Base-by-base conservation (phyloP, 2,113 vertebrate species). In the Chionis minor region DNA sequence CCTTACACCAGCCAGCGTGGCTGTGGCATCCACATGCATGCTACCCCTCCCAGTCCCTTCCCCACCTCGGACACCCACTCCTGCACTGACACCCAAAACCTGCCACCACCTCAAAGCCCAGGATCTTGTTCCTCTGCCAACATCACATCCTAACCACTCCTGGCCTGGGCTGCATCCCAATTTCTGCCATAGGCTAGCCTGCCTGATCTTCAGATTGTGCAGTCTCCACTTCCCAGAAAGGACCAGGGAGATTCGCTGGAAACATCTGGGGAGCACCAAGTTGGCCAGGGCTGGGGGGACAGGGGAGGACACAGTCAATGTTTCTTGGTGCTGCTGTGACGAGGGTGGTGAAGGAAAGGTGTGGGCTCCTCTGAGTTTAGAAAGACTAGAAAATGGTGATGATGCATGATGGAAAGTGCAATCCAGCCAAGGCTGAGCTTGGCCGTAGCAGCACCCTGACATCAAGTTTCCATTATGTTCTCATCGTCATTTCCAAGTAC, bases 241-340 rank as follows among this genome's bases (percentile, higher is more conserved):
- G 42, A 54, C 0, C 0, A 4, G n/a, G 14, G 30, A 63, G 45
- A 24, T 45, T 55, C n/a, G 1, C 6, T 24, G 55, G 22, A n/a
- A 62, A 51, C 6, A 4, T 22, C 3, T 91, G 47, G 52, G 66
- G 17, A 91, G 17, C 12, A 2, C 20, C 7, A 33, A 20, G 8
- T 18, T 61, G 28, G n/a, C n/a, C n/a, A 71, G 6, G 22, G 14
- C 2, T 15, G 8, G 12, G 26, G 12, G 2, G 6, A 14, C 12
- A 45, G 14, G 22, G 19, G 2, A 74, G 8, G 38, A 38, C 4
- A 2, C 27, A 65, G 49, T 32, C 27, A 51, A 23, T 0, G 0
- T 9, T 87, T 63, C 55, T 58, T 49, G 45, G 32, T 40, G 47
- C 28, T 81, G n/a, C 38, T 89, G 42, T 74, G 73, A 32, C 18